phyloP scores from a whole-genome alignment of 1,140 invertebrate genomes.

The Meloidogyne floridensis region DNA sequence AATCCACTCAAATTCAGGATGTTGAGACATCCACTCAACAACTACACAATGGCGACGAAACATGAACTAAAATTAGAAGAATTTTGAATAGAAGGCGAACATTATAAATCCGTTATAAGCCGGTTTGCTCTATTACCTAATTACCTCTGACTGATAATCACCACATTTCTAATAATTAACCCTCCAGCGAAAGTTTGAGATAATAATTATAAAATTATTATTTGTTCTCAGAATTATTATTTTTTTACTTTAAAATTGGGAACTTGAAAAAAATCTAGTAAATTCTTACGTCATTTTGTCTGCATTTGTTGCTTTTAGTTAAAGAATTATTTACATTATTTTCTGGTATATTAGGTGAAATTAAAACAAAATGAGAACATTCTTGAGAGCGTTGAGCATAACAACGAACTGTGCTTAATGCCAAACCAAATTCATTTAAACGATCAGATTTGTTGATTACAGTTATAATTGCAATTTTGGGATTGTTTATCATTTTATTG shows the following conservation, averaged over 20 bases:
- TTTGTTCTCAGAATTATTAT: too few species aligned
- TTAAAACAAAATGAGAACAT: constrained; percentile 13
- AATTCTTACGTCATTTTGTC: not conserved
- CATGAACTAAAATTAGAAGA: constrained; percentile 43
- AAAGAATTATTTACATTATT: not conserved
- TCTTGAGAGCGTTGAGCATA: not conserved
- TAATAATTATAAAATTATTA: too few species aligned
- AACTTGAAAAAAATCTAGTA: too few species aligned
- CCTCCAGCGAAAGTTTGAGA: too few species aligned
- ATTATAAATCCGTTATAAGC: too few species aligned
- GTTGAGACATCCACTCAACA: constrained; percentile 18
- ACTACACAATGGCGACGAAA: constrained; percentile 51
- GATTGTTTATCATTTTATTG: too few species aligned
- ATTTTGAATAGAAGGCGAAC: too few species aligned
- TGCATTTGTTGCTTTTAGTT: not conserved
- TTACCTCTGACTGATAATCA: not conserved
- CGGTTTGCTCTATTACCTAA: not conserved
- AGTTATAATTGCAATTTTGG: constrained; percentile 14
- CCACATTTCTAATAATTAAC: too few species aligned
- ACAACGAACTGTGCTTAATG: constrained; percentile 10
- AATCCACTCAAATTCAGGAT: constrained; percentile 39
- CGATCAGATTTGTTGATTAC: not conserved
- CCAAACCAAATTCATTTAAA: not conserved
- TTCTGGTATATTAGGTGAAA: not conserved
- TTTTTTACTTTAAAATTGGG: too few species aligned